Base-by-base conservation (phyloP, 2,797 vertebrate genomes). In the Columba guinea region DNA sequence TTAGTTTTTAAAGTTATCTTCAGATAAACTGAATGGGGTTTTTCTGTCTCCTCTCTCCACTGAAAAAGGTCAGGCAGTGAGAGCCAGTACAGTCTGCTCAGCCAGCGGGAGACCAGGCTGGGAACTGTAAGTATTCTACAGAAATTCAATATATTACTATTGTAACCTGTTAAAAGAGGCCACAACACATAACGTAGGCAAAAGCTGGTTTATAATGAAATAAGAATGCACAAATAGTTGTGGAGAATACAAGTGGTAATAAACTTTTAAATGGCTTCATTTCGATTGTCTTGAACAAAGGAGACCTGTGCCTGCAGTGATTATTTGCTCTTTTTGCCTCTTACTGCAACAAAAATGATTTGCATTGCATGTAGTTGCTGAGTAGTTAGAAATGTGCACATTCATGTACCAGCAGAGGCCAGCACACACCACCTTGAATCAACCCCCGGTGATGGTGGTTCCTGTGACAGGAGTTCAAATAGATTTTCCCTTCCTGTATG, bases 81-180 rank as follows among this genome's bases (percentile, higher is more conserved):
- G 98, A 94, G 90, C 97, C 82, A 97, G 96, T 91, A 89, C 96
- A 34, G 94, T 96, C 37, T 97, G 98, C 92, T 97, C 98, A 28
- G 97, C 96, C 24, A 93, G 96, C 35, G 91, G 89, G 52, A 96
- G 98, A 35, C 89, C 97, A 60, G 84, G 87, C 53, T 98, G 98
- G 98, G 98, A 98, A 48, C 97, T 97, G 98, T 99, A 94, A 98
- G 98, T 98, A 77, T 80, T 13, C 65, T 63, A 27, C 74, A 78
- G 63, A 73, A 53, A 52, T 44, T 32, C 59, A 20, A 85, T n/a
- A 13, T 27, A 35, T 62, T 68, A 10, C 9, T 53, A 15, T 70
- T 51, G 30, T 52, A 62, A 62, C 48, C 32, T 35, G 48, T 44
- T 53, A 32, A 59, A 64, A 68, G 63, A 79, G 77, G 60, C 64